These are phyloP conservation scores for Protobothrops mucrosquamatus DNA, from an alignment of 2,113 vertebrate species.

Conservation along the genomic window DNA sequence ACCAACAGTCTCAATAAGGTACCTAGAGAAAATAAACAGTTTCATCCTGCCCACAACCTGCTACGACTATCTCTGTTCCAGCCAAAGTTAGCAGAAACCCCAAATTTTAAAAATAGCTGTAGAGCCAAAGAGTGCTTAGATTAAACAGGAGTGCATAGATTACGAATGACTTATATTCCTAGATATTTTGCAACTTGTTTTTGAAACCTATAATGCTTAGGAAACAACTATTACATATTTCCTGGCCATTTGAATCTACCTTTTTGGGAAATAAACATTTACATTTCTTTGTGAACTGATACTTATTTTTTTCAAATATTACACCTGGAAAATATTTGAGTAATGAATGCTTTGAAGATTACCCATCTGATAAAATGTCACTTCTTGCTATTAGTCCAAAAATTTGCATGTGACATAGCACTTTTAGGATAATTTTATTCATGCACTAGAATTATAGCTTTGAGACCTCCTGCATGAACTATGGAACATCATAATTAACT, in stretches of 20 bases:
- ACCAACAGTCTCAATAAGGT: background rate
- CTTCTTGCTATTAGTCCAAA: background rate
- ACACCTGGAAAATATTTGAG: background rate
- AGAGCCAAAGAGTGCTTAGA: background rate
- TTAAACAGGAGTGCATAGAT: background rate
- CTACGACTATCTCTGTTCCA: background rate
- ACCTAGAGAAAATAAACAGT: background rate
- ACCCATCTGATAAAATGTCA: background rate
- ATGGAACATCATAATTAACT: background rate
- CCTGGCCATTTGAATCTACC: background rate
- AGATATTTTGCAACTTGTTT: background rate
- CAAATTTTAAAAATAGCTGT: background rate
- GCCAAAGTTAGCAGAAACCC: background rate
- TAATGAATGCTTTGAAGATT: background rate
- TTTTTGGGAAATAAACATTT: background rate
- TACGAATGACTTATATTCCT: background rate
- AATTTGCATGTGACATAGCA: background rate
- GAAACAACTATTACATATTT: background rate
- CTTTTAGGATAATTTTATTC: background rate
- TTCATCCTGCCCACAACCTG: background rate
- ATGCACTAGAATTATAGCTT: conserved; percentile 27
- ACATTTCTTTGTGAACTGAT: background rate
- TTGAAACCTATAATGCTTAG: background rate
- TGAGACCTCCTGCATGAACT: background rate
- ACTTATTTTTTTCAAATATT: background rate